Percentiles rank a stretch among this genome's conserved stretches.
These are phyloP conservation scores for Nemurella pictetii DNA, from an alignment of 2,888 invertebrate genomes.

Conservation along the genomic window DNA sequence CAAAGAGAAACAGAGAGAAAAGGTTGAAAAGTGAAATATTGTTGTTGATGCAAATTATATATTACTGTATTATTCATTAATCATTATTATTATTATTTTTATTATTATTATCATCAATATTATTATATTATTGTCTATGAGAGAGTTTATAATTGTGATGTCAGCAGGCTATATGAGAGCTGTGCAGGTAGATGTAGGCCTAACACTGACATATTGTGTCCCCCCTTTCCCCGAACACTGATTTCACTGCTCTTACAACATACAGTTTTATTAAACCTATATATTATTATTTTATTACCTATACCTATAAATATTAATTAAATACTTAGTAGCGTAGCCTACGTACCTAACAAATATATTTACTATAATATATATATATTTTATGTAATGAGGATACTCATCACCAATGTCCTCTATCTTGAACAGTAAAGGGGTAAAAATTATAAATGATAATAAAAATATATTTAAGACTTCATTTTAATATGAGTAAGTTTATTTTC, in stretches of 20 bases:
- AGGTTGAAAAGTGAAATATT: constrained; percentile 11
- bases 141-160: neutral
- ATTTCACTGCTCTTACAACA: neutral
- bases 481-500: neutral
- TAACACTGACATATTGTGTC: neutral
- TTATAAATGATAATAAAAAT: constrained; percentile 21
- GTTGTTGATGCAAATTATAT: constrained; percentile 29
- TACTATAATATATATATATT: constrained; percentile 36
- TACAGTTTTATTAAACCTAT: constrained; percentile 23
- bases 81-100: neutral
- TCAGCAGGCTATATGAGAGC: constrained; percentile 25
- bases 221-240: neutral
- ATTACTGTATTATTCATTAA: constrained; percentile 33
- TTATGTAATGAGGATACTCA: constrained; percentile 41
- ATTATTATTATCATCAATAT: constrained; percentile 6
- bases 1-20: neutral
- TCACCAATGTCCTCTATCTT: constrained; percentile 38
- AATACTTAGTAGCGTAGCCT: neutral
- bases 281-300: constrained; percentile 32
- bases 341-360: constrained; percentile 6
- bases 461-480: constrained; percentile 2
- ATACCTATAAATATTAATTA: constrained; percentile 33
- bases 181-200: neutral
- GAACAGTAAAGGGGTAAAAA: constrained; percentile 31
- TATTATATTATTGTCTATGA: neutral